These are phyloP conservation scores for Scylla paramamosain DNA, from an alignment of 1,140 invertebrate genomes.

Conservation along the genomic window DNA sequence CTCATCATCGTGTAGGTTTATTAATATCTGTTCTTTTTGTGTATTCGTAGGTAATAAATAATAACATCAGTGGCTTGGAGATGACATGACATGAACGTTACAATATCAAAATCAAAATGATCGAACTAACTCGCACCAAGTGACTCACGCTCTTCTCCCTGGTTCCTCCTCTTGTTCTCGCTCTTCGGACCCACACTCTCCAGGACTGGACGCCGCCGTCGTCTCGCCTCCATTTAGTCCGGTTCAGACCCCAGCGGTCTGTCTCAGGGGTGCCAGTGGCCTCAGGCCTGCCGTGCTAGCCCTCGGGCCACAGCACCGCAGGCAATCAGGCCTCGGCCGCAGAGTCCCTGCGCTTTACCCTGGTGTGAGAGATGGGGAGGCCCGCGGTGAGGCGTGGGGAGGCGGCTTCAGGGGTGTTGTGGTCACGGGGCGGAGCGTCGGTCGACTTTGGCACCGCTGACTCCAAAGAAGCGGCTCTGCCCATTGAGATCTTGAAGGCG, in stretches of 20 bases:
- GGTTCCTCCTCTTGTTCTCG: background rate
- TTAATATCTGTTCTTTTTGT: no score
- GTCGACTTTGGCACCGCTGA: conserved; percentile 54
- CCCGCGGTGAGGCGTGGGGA: background rate
- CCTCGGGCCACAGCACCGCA: background rate
- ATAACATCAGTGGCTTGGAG: no score
- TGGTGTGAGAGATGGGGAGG: background rate
- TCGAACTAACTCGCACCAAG: background rate
- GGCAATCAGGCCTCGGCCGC: background rate
- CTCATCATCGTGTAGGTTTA: no score
- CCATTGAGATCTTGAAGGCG: conserved; percentile 66
- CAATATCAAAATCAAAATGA: no score
- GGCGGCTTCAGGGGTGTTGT: background rate
- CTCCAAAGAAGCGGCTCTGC: conserved; percentile 60
- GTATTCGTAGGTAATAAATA: no score
- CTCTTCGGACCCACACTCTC: background rate
- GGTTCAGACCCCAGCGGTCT: background rate
- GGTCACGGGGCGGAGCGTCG: background rate
- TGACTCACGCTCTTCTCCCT: background rate
- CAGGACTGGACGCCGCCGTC: background rate
- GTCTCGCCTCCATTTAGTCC: background rate
- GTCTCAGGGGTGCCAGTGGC: background rate
- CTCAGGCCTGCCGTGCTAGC: background rate
- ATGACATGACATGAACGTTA: no score
- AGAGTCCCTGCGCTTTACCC: background rate